Base-by-base conservation (phyloP, 2,113 vertebrate genomes). In the Amia ocellicauda region DNA sequence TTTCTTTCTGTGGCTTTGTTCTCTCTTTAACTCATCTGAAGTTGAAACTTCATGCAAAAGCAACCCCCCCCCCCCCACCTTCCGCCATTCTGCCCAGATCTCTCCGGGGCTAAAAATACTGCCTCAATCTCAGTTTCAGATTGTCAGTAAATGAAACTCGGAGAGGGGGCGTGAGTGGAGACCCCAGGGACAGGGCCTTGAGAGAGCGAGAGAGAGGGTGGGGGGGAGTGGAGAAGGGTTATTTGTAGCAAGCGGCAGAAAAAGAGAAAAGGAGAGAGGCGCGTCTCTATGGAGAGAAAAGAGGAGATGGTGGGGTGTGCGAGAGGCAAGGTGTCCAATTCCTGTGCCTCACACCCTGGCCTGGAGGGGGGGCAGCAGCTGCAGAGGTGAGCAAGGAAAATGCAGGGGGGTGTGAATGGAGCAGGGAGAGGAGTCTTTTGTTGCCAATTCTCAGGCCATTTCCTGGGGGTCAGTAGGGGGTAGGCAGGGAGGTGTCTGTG, bases 381-480 rank as follows among this genome's bases (percentile, higher is more conserved):
- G 86, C 79, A 79, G 79, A 87, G 85, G 88, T 89, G 87, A 88
- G 71, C 56, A 69, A 84, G 83, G 75, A 80, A 82, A 85, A 76
- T 79, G 80, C 80, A 80, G 76, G 31, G 20, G 70, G 79, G 83
- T 78, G 79, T 78, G 81, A 78, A 82, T 75, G 74, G 71, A 80
- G 82, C 73, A 70, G 71, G 79, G 79, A 36, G 80, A 77, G 83
- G 82, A 74, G 80, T 74, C 81, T 83, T 86, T 89, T 88, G 86
- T 88, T 82, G 83, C 78, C 62, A 73, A 67, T 36, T 36, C 77
- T 78, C 80, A 60, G 83, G 83, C 86, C 81, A 85, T 86, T 90
- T 90, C 88, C 86, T 90, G 86, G 80, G 82, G 82, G 82, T 85
- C 83, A 79, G 83, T 81, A 76, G 86, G 86, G 57, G 84, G 80